Base-by-base conservation (phyloP, 2,113 vertebrate species). In the Symphodus melops region DNA sequence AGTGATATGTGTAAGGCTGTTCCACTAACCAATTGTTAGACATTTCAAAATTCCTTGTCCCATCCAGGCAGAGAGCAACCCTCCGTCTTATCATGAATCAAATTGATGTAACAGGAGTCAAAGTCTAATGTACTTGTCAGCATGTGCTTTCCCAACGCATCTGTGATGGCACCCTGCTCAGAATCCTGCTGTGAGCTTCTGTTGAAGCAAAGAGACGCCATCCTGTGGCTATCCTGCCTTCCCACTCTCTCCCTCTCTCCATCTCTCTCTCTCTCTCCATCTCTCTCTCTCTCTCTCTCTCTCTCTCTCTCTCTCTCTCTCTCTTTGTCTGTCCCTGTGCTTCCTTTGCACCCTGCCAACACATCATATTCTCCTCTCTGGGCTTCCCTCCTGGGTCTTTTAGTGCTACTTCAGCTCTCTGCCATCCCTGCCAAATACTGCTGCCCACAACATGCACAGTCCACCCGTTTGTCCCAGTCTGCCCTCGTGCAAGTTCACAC, bases 161-260 rank as follows among this genome's bases (percentile, higher is more conserved):
- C 80, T 51, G 68, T 61, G 77, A 84, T 39, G 79, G 64, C 79
- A 17, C 74, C 82, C 82, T 71, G 77, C 80, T 83, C 69, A 39
- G 65, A 64, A 57, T 72, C 82, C 55, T 58, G 72, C 84, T 83
- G 77, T 25, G 66, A 80, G 69, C 71, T 77, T 79, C 81, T 81
- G 86, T 68, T 39, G 63, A 39, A 72, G 67, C 69, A 68, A 66
- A 77, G 41, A 85, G 69, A 72, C 20, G 12, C 62, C 72, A 60
- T 75, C 68, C 74, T 69, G 25, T 62, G 58, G 71, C 56, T 77
- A 59, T 44, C 53, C 41, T 41, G 13, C 62, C 21, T 39, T 78
- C 37, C 17, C 63, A 21, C 63, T 75, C 48, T 17, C 11, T 8
- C 37, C 23, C 36, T 7, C 25, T 3, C 4, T 62, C 36, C 23